These are phyloP conservation scores for Cydia fagiglandana DNA, from an alignment of 1,140 invertebrate genomes.

Conservation along the genomic window DNA sequence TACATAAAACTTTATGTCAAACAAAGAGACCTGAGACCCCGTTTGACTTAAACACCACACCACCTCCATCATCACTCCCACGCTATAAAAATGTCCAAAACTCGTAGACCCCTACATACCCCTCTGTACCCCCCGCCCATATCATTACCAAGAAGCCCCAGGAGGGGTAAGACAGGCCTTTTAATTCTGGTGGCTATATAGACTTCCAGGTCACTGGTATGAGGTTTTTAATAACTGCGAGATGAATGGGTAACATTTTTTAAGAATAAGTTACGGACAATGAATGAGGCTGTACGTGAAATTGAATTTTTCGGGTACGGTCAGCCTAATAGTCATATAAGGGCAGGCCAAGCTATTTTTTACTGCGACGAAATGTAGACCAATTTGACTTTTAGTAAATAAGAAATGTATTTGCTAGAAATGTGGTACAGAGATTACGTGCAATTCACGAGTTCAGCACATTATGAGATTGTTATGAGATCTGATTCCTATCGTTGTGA, in stretches of 20 bases:
- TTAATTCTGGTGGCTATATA: background rate
- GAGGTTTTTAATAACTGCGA: constrained; percentile 30
- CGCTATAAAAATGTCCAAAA: constrained; percentile 27
- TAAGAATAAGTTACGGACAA: constrained; percentile 22
- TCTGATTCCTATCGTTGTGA: no score
- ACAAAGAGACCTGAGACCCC: no score
- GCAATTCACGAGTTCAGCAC: no score
- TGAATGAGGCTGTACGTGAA: background rate
- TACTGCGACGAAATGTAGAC: no score
- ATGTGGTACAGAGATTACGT: no score
- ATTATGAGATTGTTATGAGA: no score
- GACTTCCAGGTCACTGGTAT: constrained; percentile 27
- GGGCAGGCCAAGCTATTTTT: no score
- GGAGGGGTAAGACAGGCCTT: background rate
- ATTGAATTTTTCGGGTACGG: background rate
- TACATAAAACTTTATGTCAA: no score
- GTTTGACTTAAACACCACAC: background rate
- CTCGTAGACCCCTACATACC: background rate
- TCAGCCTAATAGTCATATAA: background rate
- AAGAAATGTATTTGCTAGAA: no score
- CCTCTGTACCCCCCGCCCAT: background rate
- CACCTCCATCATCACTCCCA: background rate
- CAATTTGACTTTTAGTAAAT: no score
- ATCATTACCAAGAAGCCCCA: background rate
- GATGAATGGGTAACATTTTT: constrained; percentile 29